Evolutionary conservation across 2,797 vertebrate species (phyloP).

Genomic region (Vespertilio murinus): DNA sequence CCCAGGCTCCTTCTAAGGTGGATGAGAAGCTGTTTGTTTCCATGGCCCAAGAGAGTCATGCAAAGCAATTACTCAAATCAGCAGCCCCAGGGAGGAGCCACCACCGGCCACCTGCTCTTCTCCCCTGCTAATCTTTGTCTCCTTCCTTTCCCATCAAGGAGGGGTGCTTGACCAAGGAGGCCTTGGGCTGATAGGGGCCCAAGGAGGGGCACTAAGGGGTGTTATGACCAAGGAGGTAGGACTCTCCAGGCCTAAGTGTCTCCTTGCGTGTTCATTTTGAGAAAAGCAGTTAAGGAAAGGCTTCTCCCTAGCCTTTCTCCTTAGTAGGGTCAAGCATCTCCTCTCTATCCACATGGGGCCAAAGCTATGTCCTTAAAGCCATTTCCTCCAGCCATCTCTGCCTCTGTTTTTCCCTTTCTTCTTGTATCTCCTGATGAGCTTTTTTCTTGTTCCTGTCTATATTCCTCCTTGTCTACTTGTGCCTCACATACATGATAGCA

Average conservation of each 20-base stretch:
- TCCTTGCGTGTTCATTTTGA: not conserved
- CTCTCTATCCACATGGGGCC: rapidly evolving
- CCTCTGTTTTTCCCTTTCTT: not conserved
- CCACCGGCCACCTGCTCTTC: not conserved
- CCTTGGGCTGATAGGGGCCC: no score
- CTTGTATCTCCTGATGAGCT: not conserved
- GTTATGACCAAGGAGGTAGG: rapidly evolving
- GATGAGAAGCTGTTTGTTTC: not conserved
- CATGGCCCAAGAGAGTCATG: not conserved
- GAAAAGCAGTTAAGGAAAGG: not conserved
- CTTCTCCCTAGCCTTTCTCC: not conserved
- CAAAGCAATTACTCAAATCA: not conserved
- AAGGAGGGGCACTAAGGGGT: no score
- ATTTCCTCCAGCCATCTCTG: not conserved
- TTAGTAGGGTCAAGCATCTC: not conserved
- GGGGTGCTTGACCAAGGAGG: no score
- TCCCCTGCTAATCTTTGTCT: not conserved
- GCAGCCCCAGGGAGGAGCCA: not conserved
- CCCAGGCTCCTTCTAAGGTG: not conserved
- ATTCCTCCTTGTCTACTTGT: not conserved
- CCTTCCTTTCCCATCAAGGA: not conserved
- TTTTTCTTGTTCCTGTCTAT: not conserved
- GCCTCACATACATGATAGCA: not conserved
- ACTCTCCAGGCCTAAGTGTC: not conserved
- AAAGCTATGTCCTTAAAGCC: no score